These are phyloP conservation scores for Cossypha niveicapilla DNA, from an alignment of 2,797 vertebrate genomes.

Conservation along the genomic window DNA sequence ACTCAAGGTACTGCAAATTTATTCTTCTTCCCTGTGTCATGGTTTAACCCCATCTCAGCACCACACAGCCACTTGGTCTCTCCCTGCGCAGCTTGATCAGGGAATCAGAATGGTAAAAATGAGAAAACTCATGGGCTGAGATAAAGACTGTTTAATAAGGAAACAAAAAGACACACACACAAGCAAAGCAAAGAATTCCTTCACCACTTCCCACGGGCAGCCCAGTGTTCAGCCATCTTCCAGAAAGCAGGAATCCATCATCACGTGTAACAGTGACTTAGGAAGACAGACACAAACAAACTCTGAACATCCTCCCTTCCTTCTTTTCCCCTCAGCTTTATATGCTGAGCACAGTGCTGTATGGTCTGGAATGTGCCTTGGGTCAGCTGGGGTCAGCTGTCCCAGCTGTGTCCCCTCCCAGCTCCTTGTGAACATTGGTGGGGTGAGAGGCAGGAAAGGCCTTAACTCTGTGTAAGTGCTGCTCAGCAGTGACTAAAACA, in stretches of 20 bases:
- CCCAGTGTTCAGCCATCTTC: background rate
- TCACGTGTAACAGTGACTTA: fast-evolving
- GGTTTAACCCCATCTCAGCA: background rate
- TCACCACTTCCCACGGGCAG: background rate
- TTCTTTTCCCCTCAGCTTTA: background rate
- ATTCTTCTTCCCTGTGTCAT: background rate
- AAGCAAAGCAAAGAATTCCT: background rate
- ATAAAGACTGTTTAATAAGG: background rate
- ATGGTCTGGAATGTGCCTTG: background rate
- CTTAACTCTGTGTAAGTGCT: background rate
- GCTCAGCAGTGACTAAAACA: background rate
- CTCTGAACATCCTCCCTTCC: background rate
- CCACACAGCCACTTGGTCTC: background rate
- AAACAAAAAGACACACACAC: background rate
- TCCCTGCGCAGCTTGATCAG: fast-evolving
- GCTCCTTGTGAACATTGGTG: background rate
- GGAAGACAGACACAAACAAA: background rate
- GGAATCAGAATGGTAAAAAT: background rate
- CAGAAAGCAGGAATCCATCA: background rate
- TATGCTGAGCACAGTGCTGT: background rate
- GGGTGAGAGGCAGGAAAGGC: background rate
- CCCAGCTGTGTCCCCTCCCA: too few relatives aligned
- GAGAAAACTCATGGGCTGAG: background rate
- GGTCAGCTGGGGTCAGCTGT: background rate
- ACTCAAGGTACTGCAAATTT: background rate